Conservation (phyloP, 1,140 invertebrate genomes). For the Aphelinus atriplicis region DNA sequence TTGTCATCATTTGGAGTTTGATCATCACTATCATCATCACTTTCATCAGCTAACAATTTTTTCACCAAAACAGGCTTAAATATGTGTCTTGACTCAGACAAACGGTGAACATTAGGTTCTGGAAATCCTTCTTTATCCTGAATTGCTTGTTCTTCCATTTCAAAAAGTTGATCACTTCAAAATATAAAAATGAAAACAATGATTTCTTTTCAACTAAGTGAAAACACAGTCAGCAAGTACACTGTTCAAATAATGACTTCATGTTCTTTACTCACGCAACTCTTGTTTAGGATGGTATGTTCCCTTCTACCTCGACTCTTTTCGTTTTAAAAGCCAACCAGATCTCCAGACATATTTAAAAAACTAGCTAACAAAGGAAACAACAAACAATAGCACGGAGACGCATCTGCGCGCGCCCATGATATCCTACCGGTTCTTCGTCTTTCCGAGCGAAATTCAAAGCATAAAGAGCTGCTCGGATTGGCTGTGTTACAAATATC, state of each 20-base stretch:
- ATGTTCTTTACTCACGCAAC: too few relatives aligned
- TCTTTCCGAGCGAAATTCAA: conserved; percentile 44
- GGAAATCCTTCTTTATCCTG: conserved; percentile 37
- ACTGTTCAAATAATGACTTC: not conserved
- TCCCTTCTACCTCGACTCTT: too few relatives aligned
- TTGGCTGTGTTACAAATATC: conserved; percentile 26
- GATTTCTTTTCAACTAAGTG: too few relatives aligned
- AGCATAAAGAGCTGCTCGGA: conserved; percentile 31
- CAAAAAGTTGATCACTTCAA: not conserved
- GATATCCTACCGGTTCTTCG: conserved; percentile 46
- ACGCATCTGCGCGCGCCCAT: not conserved
- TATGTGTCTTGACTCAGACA: conserved; percentile 46
- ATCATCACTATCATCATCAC: conserved; percentile 47
- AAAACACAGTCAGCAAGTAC: not conserved
- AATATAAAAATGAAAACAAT: too few relatives aligned
- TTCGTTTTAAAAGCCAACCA: too few relatives aligned
- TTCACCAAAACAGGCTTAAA: conserved; percentile 53
- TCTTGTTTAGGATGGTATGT: too few relatives aligned
- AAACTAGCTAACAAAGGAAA: too few relatives aligned
- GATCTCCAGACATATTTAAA: too few relatives aligned
- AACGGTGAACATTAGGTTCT: conserved; percentile 29
- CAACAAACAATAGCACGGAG: conserved; percentile 4
- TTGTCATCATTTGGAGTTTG: conserved; percentile 39
- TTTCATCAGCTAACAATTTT: conserved; percentile 47
- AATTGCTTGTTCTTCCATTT: conserved; percentile 46